Conservation (phyloP, 2,888 invertebrate species). For the Agriopis aurantiaria region DNA sequence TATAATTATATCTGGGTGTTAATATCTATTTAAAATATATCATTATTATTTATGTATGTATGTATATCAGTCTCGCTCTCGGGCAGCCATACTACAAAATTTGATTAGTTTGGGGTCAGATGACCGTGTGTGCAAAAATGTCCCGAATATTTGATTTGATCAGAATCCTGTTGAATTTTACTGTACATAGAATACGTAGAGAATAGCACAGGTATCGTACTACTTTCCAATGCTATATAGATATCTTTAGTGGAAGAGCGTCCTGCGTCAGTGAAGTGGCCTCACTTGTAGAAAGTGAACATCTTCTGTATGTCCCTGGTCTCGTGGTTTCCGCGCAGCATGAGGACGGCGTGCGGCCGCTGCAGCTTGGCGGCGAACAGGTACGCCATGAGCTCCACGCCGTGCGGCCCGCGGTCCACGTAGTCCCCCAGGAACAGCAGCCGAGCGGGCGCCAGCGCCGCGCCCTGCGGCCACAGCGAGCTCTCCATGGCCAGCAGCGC, state of each 20-base stretch:
- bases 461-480: constrained; percentile 89
- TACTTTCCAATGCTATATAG: no score
- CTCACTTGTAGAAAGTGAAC: constrained; percentile 90
- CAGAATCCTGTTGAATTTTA: no score
- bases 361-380: constrained; percentile 90
- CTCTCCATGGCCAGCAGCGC: constrained; percentile 90
- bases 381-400: constrained; percentile 90
- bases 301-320: constrained; percentile 90
- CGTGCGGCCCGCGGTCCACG: constrained; percentile 90
- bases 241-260: not conserved
- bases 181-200: no score
- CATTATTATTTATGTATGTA: no score
- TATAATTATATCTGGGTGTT: no score
- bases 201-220: no score
- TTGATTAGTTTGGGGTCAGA: no score
- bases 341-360: constrained; percentile 87
- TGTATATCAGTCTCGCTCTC: no score
- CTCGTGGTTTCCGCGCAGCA: constrained; percentile 92
- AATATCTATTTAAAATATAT: no score
- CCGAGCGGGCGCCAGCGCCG: constrained; percentile 87
- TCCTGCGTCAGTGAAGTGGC: not conserved
- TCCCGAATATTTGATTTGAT: no score
- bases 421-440: constrained; percentile 92
- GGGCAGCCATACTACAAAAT: no score
- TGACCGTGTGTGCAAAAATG: no score